Conservation (phyloP, 92 coral and sea anemone genomes). For the Actinernus sp. region DNA sequence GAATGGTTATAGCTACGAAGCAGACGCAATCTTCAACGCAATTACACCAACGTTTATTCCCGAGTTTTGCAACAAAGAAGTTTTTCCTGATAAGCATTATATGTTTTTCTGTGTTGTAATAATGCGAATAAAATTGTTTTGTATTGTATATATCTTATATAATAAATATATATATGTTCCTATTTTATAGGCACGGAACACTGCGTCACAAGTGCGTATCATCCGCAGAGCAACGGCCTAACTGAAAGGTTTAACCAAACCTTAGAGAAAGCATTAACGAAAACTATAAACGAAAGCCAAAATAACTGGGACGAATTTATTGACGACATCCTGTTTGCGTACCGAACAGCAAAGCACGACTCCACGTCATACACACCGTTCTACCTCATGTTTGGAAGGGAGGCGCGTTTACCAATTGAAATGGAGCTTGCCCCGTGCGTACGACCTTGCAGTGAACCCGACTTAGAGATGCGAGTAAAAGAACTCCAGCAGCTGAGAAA, state of each 20-base stretch:
- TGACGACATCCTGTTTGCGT: slow-evolving; percentile 22
- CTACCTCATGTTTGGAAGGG: neutral
- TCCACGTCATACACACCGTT: slow-evolving; percentile 1
- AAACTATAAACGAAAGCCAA: slow-evolving; percentile 13
- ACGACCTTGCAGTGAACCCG: neutral
- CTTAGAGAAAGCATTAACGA: neutral
- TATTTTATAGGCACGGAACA: too few species aligned
- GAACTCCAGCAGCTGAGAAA: slow-evolving; percentile 1
- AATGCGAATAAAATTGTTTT: neutral
- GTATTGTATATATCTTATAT: neutral
- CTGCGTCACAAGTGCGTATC: neutral
- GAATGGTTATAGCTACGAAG: too few species aligned
- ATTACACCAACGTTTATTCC: too few species aligned
- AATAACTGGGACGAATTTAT: slow-evolving; percentile 33
- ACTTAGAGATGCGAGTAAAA: slow-evolving; percentile 6
- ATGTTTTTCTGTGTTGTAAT: too few species aligned
- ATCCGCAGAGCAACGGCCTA: too few species aligned
- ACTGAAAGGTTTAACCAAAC: slow-evolving; percentile 7
- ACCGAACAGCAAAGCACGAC: slow-evolving; percentile 13
- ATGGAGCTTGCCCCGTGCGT: too few species aligned
- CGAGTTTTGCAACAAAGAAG: too few species aligned
- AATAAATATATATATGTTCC: neutral
- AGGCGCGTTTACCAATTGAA: slow-evolving; percentile 27
- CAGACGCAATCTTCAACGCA: too few species aligned
- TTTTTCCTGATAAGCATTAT: too few species aligned